phyloP scores from a whole-genome alignment of 1,140 invertebrate genomes.

The Chrysopa pallens region DNA sequence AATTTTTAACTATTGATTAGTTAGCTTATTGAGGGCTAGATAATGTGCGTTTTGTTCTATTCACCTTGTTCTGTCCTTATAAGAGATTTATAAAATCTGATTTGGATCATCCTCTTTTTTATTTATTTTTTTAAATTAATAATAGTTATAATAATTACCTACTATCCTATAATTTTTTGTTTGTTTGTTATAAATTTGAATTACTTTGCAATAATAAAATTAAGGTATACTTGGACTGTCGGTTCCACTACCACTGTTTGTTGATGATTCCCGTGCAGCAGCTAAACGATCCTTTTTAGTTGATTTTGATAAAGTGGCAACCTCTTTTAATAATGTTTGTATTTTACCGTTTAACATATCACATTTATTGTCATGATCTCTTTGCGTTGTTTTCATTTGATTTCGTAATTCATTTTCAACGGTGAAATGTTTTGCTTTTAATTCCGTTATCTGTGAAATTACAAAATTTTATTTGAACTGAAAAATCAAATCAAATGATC shows the following conservation, averaged over 20 bases:
- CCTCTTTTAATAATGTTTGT: conserved; percentile 59
- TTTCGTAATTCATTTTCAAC: conserved; percentile 67
- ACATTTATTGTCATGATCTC: conserved; percentile 63
- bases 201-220: background rate
- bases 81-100: too few relatives aligned
- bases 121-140: too few relatives aligned
- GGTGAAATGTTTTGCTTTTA: conserved; percentile 83
- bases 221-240: conserved; percentile 45
- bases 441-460: conserved; percentile 62
- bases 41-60: too few relatives aligned
- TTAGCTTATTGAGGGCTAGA: too few relatives aligned
- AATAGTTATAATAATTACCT: background rate
- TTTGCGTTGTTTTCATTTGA: conserved; percentile 67
- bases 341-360: conserved; percentile 62
- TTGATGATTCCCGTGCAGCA: conserved; percentile 30
- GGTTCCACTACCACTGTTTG: conserved; percentile 55
- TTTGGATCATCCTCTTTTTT: too few relatives aligned
- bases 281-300: conserved; percentile 41
- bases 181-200: background rate
- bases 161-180: background rate
- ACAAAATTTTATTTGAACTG: too few relatives aligned
- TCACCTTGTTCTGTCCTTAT: too few relatives aligned
- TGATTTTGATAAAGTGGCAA: conserved; percentile 65
- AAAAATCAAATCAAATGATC: too few relatives aligned
- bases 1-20: too few relatives aligned